These are phyloP conservation scores for Oreochromis mossambicus DNA, from an alignment of 2,797 vertebrate species.

Conservation along the genomic window DNA sequence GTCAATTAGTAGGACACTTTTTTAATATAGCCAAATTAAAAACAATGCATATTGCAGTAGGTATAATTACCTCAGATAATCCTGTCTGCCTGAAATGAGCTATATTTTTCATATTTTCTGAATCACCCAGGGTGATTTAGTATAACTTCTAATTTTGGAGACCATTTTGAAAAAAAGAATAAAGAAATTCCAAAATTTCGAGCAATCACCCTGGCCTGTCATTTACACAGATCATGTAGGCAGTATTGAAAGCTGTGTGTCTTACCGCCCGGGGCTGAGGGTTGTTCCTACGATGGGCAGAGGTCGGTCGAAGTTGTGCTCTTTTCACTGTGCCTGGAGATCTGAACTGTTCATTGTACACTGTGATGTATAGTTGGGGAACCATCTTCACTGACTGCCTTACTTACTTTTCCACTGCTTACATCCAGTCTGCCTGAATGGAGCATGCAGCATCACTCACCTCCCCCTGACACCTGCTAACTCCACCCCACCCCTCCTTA, in stretches of 20 bases:
- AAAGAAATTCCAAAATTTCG: background rate
- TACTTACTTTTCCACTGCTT: background rate
- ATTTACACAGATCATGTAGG: background rate
- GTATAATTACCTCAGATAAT: background rate
- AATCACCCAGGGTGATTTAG: background rate
- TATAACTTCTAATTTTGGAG: background rate
- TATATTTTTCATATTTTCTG: background rate
- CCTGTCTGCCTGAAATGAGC: background rate
- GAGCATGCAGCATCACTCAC: conserved; percentile 10
- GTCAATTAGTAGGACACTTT: conserved; percentile 16
- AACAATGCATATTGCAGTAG: background rate
- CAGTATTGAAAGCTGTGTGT: background rate
- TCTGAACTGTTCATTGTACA: conserved; percentile 75
- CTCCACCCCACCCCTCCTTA: conserved; percentile 46
- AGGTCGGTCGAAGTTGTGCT: conserved; percentile 66
- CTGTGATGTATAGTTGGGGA: conserved; percentile 64
- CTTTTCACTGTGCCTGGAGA: conserved; percentile 44
- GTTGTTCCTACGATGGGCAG: conserved; percentile 78
- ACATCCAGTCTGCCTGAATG: conserved; percentile 7
- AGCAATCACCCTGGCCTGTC: background rate
- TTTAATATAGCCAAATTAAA: background rate
- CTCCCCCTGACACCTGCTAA: conserved; percentile 30
- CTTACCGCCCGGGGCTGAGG: conserved; percentile 78
- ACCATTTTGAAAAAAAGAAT: background rate
- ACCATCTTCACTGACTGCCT: conserved; percentile 52